Percentiles rank a stretch among this genome's conserved stretches.
phyloP scores from a whole-genome alignment of 2,113 vertebrate species.

The Monopterus albus region DNA sequence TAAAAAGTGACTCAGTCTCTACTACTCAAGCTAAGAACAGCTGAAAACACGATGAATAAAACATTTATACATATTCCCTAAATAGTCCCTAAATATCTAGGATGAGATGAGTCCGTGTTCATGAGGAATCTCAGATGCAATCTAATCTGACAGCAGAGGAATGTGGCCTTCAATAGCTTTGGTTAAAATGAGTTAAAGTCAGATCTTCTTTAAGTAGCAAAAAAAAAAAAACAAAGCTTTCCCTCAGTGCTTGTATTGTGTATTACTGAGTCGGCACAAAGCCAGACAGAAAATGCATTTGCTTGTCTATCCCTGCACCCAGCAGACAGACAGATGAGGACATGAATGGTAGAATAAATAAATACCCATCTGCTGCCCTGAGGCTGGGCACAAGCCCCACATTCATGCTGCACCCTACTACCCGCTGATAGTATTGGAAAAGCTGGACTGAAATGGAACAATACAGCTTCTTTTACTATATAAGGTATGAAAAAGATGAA shows the following conservation, averaged over 20 bases:
- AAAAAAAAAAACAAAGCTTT: too few relatives aligned
- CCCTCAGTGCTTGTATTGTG: constrained; percentile 7
- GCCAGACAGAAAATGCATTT: constrained; percentile 65
- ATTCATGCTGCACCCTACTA: constrained; percentile 57
- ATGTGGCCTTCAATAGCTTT: constrained; percentile 38
- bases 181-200: constrained; percentile 29
- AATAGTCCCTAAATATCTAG: constrained; percentile 18
- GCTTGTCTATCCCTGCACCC: constrained; percentile 44
- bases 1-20: constrained; percentile 10
- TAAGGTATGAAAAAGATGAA: not conserved
- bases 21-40: constrained; percentile 10
- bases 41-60: constrained; percentile 33
- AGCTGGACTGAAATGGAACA: constrained; percentile 56
- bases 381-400: constrained; percentile 55
- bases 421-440: constrained; percentile 41
- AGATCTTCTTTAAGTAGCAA: constrained; percentile 22
- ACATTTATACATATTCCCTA: constrained; percentile 22
- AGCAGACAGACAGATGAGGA: constrained; percentile 66
- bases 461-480: constrained; percentile 16
- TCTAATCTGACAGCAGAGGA: constrained; percentile 23
- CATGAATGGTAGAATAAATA: constrained; percentile 56
- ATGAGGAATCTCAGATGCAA: constrained; percentile 16
- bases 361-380: constrained; percentile 53
- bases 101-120: constrained; percentile 7
- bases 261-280: constrained; percentile 50